These are phyloP conservation scores for Cantharis nigra DNA, from an alignment of 2,888 invertebrate species.

Conservation along the genomic window DNA sequence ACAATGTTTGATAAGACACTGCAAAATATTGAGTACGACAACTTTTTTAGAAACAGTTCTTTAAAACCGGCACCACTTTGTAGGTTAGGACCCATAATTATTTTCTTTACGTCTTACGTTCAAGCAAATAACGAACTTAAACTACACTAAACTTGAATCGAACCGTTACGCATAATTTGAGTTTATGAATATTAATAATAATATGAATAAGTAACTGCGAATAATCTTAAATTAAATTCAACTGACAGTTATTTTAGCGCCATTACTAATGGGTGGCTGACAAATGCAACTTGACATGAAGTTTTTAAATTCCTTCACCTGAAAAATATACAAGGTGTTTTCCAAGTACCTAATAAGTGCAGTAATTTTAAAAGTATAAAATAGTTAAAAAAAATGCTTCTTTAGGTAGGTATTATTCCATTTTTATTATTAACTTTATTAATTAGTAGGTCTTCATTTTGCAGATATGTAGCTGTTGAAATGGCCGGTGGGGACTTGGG, in stretches of 20 bases:
- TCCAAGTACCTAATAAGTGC: not conserved
- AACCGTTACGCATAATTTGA: not conserved
- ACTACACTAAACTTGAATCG: not conserved
- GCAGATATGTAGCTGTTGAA: too few species aligned
- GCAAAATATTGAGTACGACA: conserved; percentile 56
- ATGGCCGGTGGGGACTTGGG: too few species aligned
- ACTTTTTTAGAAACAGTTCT: conserved; percentile 55
- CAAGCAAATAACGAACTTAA: not conserved
- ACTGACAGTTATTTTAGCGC: not conserved
- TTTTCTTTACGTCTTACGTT: not conserved
- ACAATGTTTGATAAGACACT: conserved; percentile 51
- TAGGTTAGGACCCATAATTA: conserved; percentile 28
- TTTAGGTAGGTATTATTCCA: too few species aligned
- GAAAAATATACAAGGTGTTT: not conserved
- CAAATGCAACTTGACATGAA: not conserved
- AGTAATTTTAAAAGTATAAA: too few species aligned
- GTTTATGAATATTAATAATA: not conserved
- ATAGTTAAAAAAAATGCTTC: too few species aligned
- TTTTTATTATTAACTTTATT: too few species aligned
- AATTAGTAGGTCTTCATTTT: too few species aligned
- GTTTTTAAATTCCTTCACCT: not conserved
- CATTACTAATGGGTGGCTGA: not conserved
- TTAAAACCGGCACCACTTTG: conserved; percentile 4
- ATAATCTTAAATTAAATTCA: not conserved
- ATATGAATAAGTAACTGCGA: not conserved